Base-by-base conservation (phyloP, 2,113 vertebrate genomes). In the Pachypanchax playfairii region DNA sequence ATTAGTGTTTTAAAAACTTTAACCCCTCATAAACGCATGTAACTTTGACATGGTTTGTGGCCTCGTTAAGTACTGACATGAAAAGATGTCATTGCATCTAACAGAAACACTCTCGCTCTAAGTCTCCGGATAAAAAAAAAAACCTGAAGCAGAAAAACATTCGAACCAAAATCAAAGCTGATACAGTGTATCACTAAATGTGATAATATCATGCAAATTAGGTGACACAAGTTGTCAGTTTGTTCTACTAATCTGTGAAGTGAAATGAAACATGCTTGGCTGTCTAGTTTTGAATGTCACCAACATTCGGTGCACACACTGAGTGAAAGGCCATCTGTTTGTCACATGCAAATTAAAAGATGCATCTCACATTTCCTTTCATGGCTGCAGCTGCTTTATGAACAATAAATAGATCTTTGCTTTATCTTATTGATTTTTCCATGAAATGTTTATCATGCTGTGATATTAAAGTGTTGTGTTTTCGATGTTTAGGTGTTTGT, bases 231-330 rank as follows among this genome's bases (percentile, higher is more conserved):
- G 60, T 52, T 42, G 55, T 35, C 65, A 70, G 56, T 65, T 66
- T 60, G 75, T 73, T 79, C 47, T 22, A 26, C 29, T 68, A 65
- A 68, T 72, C 65, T 73, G 71, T 64, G 65, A 68, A 57, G 58
- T 60, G 51, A 75, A 75, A 66, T 51, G 54, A 80, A 83, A 83
- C 65, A 64, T 61, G 70, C 63, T 50, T 62, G 44, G 66, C 39
- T 74, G 46, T 42, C 44, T 64, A 12, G 38, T 70, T 73, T 35
- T 72, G 55, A 63, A 59, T 41, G 44, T 61, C 60, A 36, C 14
- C 35, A 24, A 18, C 22, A 33, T 56, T 76, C 43, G 25, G 31
- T 26, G 58, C 48, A n/a, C 43, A 60, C 43, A 13, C 33, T 28
- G 28, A 61, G 49, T 9, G 24, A 52, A 55, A 17, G 43, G 61